Percentiles rank a stretch among this genome's conserved stretches.
Conservation (phyloP, 2,888 invertebrate genomes). For the Archaeoteleia sp. region DNA sequence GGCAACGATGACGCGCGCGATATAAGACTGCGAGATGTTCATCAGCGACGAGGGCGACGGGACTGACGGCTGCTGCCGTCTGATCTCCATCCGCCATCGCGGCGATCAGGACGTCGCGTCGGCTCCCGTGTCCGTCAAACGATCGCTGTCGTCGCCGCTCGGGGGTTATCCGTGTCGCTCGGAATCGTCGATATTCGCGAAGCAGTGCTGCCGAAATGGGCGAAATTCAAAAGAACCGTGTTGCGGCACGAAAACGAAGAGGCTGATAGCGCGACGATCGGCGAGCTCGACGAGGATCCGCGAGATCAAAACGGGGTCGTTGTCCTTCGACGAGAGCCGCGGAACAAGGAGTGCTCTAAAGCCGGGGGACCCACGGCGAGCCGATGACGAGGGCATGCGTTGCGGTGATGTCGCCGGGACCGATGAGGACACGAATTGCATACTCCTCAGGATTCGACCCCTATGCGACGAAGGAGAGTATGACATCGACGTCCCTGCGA, state of each 20-base stretch:
- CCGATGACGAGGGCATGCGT: slow-evolving; percentile 57
- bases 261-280: slow-evolving; percentile 56
- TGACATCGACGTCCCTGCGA: slow-evolving; percentile 14
- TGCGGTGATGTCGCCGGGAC: slow-evolving; percentile 60
- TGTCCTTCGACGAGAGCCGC: slow-evolving; percentile 62
- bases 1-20: slow-evolving; percentile 39
- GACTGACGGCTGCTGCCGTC: slow-evolving; percentile 70
- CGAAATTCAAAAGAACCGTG: not conserved
- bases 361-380: slow-evolving; percentile 9
- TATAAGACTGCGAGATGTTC: slow-evolving; percentile 67
- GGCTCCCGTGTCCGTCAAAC: slow-evolving; percentile 10
- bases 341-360: no score
- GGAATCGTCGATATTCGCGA: slow-evolving; percentile 44
- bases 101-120: slow-evolving; percentile 56
- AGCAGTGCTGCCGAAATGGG: slow-evolving; percentile 11
- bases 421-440: slow-evolving; percentile 66
- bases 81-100: slow-evolving; percentile 68
- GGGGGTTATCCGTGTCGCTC: slow-evolving; percentile 25
- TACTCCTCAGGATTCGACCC: slow-evolving; percentile 65
- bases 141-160: slow-evolving; percentile 10
- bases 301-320: slow-evolving; percentile 56
- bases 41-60: slow-evolving; percentile 66
- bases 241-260: slow-evolving; percentile 58
- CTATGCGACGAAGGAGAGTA: slow-evolving; percentile 55
- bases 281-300: slow-evolving; percentile 44